Conservation (phyloP, 2,888 invertebrate species). For the Troides aeacus region DNA sequence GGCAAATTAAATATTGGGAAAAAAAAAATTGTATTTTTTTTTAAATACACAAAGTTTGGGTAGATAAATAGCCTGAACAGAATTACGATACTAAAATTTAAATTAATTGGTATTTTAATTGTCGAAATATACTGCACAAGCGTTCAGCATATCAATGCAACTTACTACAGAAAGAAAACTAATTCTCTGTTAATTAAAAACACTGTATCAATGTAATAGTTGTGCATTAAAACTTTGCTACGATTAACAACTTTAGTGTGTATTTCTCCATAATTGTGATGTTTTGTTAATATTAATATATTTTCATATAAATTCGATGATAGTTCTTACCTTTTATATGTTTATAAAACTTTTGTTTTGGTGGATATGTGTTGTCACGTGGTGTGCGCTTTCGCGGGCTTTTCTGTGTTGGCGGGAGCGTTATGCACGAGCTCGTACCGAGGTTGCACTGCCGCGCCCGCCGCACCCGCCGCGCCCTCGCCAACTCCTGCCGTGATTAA, state of each 20-base stretch:
- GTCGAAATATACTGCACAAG: no score
- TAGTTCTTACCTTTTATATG: slow-evolving; percentile 15
- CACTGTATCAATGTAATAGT: background rate
- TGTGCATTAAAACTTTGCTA: background rate
- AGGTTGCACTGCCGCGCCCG: slow-evolving; percentile 69
- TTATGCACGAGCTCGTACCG: slow-evolving; percentile 54
- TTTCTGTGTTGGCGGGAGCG: slow-evolving; percentile 41
- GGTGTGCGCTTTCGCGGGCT: slow-evolving; percentile 22
- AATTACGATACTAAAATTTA: no score
- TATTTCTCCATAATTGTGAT: background rate
- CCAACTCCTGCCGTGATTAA: slow-evolving; percentile 72
- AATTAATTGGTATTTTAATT: no score
- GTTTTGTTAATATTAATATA: background rate
- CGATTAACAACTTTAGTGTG: background rate
- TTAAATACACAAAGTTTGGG: no score
- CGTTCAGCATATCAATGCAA: no score
- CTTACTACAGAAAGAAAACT: no score
- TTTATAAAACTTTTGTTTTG: slow-evolving; percentile 10
- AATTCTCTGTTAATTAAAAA: background rate
- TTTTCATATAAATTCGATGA: background rate
- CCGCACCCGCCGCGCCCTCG: slow-evolving; percentile 42
- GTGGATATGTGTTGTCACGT: slow-evolving; percentile 1
- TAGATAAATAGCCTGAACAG: no score
- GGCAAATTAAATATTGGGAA: no score
- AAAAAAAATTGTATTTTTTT: no score